A percentile compares a stretch with the other conserved stretches of the same genome.
Conservation (phyloP, 2,888 invertebrate genomes). For the Embidobia sp. region DNA sequence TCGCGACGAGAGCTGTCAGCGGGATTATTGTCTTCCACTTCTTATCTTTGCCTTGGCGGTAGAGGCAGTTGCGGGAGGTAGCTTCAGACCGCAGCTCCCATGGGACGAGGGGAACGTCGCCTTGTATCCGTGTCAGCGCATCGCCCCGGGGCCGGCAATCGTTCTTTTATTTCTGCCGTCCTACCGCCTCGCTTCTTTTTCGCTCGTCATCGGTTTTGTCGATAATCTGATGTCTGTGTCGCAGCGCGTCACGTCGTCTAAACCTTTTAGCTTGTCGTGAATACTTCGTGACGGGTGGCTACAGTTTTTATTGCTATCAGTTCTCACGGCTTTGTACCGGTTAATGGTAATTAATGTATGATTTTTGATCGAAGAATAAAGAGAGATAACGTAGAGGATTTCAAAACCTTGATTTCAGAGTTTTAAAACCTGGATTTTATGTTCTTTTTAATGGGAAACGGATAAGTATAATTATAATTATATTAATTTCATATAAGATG, state of each 20-base stretch:
- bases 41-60: slow-evolving; percentile 75
- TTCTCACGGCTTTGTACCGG: too few relatives aligned
- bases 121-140: slow-evolving; percentile 70
- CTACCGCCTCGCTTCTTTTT: slow-evolving; percentile 31
- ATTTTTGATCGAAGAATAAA: too few relatives aligned
- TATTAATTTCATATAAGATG: too few relatives aligned
- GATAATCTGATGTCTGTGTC: slow-evolving; percentile 52
- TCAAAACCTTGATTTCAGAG: too few relatives aligned
- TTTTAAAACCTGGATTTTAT: too few relatives aligned
- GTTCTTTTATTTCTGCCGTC: slow-evolving; percentile 58
- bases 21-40: slow-evolving; percentile 81
- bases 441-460: too few relatives aligned
- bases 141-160: slow-evolving; percentile 68
- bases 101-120: slow-evolving; percentile 71
- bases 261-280: slow-evolving; percentile 21
- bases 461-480: too few relatives aligned
- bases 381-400: too few relatives aligned
- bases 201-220: slow-evolving; percentile 44
- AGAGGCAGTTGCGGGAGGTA: slow-evolving; percentile 61
- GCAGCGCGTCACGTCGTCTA: slow-evolving; percentile 15
- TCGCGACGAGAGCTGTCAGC: slow-evolving; percentile 78
- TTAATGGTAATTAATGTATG: too few relatives aligned
- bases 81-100: slow-evolving; percentile 66
- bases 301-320: neutral
- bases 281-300: neutral